Conservation (phyloP, 2,113 vertebrate species). For the Arothron firmamentum region DNA sequence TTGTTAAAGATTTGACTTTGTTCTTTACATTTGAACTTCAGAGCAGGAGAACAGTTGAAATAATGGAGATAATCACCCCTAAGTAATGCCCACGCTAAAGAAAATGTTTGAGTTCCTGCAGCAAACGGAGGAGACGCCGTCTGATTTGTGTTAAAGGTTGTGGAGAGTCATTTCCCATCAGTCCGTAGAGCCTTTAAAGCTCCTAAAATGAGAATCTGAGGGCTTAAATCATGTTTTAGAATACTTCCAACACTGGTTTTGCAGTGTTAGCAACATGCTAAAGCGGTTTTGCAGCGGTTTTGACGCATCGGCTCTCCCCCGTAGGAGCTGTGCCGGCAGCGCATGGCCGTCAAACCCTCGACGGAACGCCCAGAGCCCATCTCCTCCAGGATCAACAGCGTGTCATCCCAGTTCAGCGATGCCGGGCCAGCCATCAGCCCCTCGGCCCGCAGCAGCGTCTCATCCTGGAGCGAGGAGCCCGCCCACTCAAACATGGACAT, state of each 20-base stretch:
- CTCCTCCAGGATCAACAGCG: slow-evolving; percentile 85
- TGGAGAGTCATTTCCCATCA: too few species aligned
- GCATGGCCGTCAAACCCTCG: slow-evolving; percentile 83
- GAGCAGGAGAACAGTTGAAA: neutral
- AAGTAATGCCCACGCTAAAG: neutral
- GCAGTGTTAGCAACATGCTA: neutral
- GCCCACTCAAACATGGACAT: slow-evolving; percentile 96
- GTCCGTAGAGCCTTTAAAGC: too few species aligned
- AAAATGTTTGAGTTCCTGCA: too few species aligned
- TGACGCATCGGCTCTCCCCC: slow-evolving; percentile 8
- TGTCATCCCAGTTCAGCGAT: slow-evolving; percentile 92
- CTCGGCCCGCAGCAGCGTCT: slow-evolving; percentile 86
- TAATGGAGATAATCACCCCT: neutral
- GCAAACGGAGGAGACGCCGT: too few species aligned
- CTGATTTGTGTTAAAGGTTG: too few species aligned
- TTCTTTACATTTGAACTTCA: too few species aligned
- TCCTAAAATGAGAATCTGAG: too few species aligned
- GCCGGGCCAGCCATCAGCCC: slow-evolving; percentile 86
- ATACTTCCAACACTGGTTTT: too few species aligned
- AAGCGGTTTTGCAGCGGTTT: neutral
- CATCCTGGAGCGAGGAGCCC: slow-evolving; percentile 94
- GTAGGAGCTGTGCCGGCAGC: slow-evolving; percentile 94
- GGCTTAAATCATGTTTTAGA: too few species aligned
- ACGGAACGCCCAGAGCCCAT: slow-evolving; percentile 80
- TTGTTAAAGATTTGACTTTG: slow-evolving; percentile 6